Evolutionary conservation across 2,888 invertebrate species (phyloP).

Genomic region (Drymonia ruficornis): DNA sequence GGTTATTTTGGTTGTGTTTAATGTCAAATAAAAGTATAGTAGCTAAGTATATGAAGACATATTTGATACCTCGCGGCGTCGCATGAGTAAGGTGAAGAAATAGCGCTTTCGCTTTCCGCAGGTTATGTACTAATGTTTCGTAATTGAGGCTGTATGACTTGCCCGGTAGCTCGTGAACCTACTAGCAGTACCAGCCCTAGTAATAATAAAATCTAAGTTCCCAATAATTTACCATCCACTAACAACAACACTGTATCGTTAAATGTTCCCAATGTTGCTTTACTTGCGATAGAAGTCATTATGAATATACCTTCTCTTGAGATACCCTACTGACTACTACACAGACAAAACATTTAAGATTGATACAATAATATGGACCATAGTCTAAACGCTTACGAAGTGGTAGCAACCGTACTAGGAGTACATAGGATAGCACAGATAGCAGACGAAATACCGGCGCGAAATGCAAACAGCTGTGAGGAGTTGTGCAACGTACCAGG

Average conservation of each 20-base stretch:
- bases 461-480: slow-evolving; percentile 39
- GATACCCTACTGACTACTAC: too few relatives aligned
- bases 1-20: neutral
- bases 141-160: slow-evolving; percentile 78
- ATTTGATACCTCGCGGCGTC: slow-evolving; percentile 48
- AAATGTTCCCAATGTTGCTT: too few relatives aligned
- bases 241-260: too few relatives aligned
- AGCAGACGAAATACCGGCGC: slow-evolving; percentile 25
- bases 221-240: too few relatives aligned
- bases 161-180: slow-evolving; percentile 61
- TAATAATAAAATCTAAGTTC: neutral
- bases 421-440: slow-evolving; percentile 41
- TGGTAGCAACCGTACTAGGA: slow-evolving; percentile 55
- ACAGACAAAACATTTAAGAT: too few relatives aligned
- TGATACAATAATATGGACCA: neutral
- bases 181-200: neutral
- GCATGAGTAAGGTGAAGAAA: slow-evolving; percentile 75
- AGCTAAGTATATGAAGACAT: slow-evolving; percentile 25
- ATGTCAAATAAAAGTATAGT: slow-evolving; percentile 6
- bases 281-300: too few relatives aligned
- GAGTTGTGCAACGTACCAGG: slow-evolving; percentile 61
- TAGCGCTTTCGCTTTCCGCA: slow-evolving; percentile 82
- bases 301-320: too few relatives aligned
- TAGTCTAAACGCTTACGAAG: slow-evolving; percentile 39
- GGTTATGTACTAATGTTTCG: slow-evolving; percentile 79